These are phyloP conservation scores for Mellivora capensis DNA, from an alignment of 2,113 vertebrate genomes.

Conservation along the genomic window DNA sequence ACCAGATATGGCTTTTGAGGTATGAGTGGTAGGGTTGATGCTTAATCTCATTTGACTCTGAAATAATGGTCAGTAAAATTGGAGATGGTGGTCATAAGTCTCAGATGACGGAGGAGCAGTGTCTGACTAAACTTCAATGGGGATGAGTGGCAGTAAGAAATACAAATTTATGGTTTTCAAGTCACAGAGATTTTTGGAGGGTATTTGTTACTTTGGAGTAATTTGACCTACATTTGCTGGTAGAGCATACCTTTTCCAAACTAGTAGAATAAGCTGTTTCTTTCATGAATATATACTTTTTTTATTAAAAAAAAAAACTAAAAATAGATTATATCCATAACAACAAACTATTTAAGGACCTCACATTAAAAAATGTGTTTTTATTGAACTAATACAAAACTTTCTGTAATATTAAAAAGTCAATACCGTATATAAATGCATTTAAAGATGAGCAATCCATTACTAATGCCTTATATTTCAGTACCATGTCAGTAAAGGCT, in stretches of 20 bases:
- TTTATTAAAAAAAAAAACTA: neutral
- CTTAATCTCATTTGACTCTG: neutral
- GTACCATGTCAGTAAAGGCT: neutral
- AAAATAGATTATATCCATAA: neutral
- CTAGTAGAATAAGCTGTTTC: neutral
- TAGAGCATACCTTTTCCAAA: neutral
- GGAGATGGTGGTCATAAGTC: accelerated
- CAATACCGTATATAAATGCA: neutral
- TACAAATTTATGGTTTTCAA: neutral
- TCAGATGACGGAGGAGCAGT: neutral
- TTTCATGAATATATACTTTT: neutral
- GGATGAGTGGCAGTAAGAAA: neutral
- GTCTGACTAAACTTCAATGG: neutral
- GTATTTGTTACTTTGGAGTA: neutral
- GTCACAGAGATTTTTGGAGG: neutral
- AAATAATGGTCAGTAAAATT: neutral
- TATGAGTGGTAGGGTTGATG: neutral
- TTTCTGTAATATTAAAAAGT: neutral
- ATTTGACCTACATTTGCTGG: neutral
- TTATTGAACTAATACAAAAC: neutral
- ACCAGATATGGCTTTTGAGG: neutral
- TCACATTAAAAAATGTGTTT: neutral
- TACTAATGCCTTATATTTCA: neutral
- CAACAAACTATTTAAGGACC: neutral
- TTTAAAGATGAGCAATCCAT: neutral